Conservation (phyloP, 2,888 invertebrate species). For the Amitus sp. region DNA sequence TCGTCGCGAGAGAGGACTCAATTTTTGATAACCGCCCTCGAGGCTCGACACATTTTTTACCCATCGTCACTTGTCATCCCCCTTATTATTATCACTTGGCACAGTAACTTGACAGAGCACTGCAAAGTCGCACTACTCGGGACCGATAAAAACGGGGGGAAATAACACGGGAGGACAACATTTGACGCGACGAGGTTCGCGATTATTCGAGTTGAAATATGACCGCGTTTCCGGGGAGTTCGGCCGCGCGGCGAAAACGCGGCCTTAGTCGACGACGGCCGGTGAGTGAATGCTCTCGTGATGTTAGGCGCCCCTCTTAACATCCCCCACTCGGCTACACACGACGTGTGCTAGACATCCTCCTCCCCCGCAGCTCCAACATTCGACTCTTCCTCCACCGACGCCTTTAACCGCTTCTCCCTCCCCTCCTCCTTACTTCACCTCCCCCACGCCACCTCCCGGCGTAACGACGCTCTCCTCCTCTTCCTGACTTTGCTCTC, state of each 20-base stretch:
- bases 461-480: slow-evolving; percentile 25
- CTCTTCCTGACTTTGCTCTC: slow-evolving; percentile 18
- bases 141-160: neutral
- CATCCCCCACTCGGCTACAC: slow-evolving; percentile 40
- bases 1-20: neutral
- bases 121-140: neutral
- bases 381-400: slow-evolving; percentile 20
- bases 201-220: slow-evolving; percentile 43
- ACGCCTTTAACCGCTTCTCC: slow-evolving; percentile 13
- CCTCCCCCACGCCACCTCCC: slow-evolving; percentile 17
- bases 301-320: slow-evolving; percentile 62
- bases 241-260: slow-evolving; percentile 42
- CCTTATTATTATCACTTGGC: slow-evolving; percentile 8
- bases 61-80: neutral
- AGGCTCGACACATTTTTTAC: slow-evolving; percentile 11
- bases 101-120: slow-evolving; percentile 3
- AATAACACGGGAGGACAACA: neutral
- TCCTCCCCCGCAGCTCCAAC: slow-evolving; percentile 2
- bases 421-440: slow-evolving; percentile 24
- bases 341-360: slow-evolving; percentile 4
- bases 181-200: neutral
- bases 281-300: slow-evolving; percentile 63
- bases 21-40: neutral
- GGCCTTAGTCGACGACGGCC: slow-evolving; percentile 62
- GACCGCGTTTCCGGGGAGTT: slow-evolving; percentile 51